phyloP scores from a whole-genome alignment of 2,113 vertebrate genomes.

The Xerus inauris region DNA sequence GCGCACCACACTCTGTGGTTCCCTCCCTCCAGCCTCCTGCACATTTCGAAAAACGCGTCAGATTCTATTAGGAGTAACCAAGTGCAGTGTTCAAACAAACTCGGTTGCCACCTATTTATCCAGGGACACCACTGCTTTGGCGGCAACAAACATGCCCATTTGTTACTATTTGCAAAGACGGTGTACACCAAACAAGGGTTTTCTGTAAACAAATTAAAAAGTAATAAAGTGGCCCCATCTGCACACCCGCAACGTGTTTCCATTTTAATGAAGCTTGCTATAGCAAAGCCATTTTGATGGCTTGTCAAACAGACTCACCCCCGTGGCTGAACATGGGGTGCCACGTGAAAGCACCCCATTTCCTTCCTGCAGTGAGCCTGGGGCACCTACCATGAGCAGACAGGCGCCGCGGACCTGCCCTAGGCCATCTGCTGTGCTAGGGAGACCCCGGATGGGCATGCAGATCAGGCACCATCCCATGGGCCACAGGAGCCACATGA shows the following conservation, averaged over 20 bases:
- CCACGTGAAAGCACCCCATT: fast-evolving
- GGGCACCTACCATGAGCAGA: fast-evolving
- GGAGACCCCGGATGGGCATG: fast-evolving
- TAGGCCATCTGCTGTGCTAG: fast-evolving
- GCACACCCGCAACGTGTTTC: constrained; percentile 16
- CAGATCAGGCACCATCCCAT: not conserved
- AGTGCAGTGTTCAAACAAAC: not conserved
- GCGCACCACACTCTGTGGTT: not conserved
- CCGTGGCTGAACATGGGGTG: not conserved
- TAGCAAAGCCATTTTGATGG: constrained; percentile 30
- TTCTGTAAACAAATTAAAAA: constrained; percentile 79
- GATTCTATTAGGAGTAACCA: constrained; percentile 19
- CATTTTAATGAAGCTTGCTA: constrained; percentile 69
- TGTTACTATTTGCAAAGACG: constrained; percentile 72
- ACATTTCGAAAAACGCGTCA: not conserved
- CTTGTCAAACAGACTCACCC: constrained; percentile 28
- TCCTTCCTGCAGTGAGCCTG: not conserved
- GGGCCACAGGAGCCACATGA: not conserved
- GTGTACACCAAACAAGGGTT: constrained; percentile 52
- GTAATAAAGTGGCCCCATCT: constrained; percentile 76
- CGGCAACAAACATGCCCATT: constrained; percentile 53
- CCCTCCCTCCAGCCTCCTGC: not conserved
- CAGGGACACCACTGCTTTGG: constrained; percentile 34
- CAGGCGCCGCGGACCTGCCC: not conserved
- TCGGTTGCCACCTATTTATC: not conserved